These are phyloP conservation scores for Arctia plantaginis DNA, from an alignment of 2,888 invertebrate genomes.

Conservation along the genomic window DNA sequence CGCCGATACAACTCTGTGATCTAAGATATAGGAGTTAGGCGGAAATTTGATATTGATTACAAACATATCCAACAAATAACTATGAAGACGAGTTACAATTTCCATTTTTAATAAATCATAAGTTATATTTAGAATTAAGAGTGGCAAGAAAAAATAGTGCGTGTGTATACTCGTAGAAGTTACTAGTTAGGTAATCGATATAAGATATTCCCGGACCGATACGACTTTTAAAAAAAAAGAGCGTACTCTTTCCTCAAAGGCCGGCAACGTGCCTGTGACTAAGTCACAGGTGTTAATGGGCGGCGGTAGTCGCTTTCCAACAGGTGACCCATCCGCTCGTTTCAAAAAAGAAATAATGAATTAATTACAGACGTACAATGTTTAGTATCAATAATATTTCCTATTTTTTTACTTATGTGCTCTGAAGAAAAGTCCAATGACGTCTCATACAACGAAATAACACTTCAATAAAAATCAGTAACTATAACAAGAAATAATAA, in stretches of 20 bases:
- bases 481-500: constrained; percentile 42
- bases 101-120: not conserved
- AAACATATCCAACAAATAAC: not conserved
- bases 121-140: not conserved
- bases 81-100: not conserved
- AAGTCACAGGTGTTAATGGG: too few species aligned
- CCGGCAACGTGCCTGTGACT: too few species aligned
- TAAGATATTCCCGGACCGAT: too few species aligned
- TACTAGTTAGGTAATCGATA: not conserved
- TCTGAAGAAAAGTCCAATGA: not conserved
- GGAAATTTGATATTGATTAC: constrained; percentile 23
- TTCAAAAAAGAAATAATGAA: too few species aligned
- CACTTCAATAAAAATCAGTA: not conserved
- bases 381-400: not conserved
- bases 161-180: not conserved
- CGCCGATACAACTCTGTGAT: constrained; percentile 80
- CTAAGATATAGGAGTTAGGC: constrained; percentile 52
- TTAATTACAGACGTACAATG: too few species aligned
- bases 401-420: too few species aligned
- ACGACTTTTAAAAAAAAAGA: too few species aligned
- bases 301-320: too few species aligned
- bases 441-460: not conserved
- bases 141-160: not conserved
- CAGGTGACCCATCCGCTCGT: too few species aligned
- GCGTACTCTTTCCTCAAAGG: too few species aligned